A percentile compares a stretch with the other conserved stretches of the same genome.
Evolutionary conservation across 1,140 invertebrate genomes (phyloP).

Genomic region (Teleopsis dalmanni): DNA sequence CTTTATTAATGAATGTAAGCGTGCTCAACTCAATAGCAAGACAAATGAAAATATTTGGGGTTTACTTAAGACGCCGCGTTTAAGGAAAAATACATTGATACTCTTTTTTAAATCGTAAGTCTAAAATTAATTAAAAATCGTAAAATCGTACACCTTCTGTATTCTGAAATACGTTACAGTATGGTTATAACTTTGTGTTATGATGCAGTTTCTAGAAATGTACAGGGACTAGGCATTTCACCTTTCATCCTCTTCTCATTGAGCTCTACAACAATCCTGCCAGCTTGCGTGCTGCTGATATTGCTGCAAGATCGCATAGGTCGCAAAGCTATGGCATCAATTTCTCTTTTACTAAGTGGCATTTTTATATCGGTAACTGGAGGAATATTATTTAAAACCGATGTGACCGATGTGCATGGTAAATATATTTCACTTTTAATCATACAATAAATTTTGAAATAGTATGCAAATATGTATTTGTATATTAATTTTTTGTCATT

Average conservation of each 20-base stretch:
- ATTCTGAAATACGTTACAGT: slow-evolving; percentile 28
- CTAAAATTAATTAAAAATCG: neutral
- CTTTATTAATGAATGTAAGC: slow-evolving; percentile 42
- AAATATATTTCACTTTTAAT: no score
- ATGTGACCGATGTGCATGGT: neutral
- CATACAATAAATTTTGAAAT: neutral
- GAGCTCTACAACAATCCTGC: slow-evolving; percentile 48
- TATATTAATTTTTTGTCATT: neutral
- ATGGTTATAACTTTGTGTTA: slow-evolving; percentile 54
- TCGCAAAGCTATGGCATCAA: slow-evolving; percentile 47
- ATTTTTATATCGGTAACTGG: slow-evolving; percentile 40
- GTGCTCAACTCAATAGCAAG: slow-evolving; percentile 21
- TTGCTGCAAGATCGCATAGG: slow-evolving; percentile 49
- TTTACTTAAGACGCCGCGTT: slow-evolving; percentile 43
- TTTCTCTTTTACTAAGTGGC: slow-evolving; percentile 46
- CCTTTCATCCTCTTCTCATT: slow-evolving; percentile 50
- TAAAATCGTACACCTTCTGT: neutral
- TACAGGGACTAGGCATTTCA: slow-evolving; percentile 48
- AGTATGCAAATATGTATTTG: neutral
- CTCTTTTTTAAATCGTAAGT: slow-evolving; percentile 51
- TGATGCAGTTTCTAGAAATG: slow-evolving; percentile 52
- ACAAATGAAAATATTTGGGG: slow-evolving; percentile 23
- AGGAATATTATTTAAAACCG: slow-evolving; percentile 12
- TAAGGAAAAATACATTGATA: slow-evolving; percentile 46
- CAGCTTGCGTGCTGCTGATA: slow-evolving; percentile 48